Evolutionary conservation across 2,113 vertebrate genomes (phyloP), one percentile per base, ranked within the genome.

Genomic region (Strix aluco): DNA sequence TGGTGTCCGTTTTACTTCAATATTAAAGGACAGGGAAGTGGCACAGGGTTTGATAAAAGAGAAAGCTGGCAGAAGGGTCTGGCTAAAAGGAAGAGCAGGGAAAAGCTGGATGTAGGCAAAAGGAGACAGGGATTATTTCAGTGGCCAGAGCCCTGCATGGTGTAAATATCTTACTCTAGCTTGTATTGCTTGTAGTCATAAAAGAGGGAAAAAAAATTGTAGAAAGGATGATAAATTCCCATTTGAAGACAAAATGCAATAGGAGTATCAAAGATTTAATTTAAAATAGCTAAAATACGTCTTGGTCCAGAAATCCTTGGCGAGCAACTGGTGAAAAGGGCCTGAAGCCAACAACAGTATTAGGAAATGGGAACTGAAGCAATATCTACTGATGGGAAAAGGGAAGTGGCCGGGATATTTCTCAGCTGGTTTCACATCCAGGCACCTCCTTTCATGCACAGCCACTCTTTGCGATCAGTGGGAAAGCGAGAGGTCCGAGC

Each of bases 361-460:
- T 9, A 42, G 86, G 83, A 92, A 97, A 97, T 2, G 36, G 91
- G 95, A 97, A 96, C 92, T 90, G 86, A 94, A 82, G 96, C 74
- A 85, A 40, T 1, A 38, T 29, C 78, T 75, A 4, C 62, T 91
- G 86, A 30, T 90, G 92, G 91, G 96, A 97, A 97, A 97, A 87
- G 84, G 58, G 96, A 97, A 97, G 97, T 95, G 74, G 46, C 49
- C 0, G 8, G 54, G 51, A 70, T 75, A 63, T 73, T 87, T 80
- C 95, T 95, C 94, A 92, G 94, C 82, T 79, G 81, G 54, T 97
- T 95, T 96, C 92, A 94, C 61, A 92, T 91, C 77, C 89, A 81
- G 54, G 19, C 30, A 20, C 27, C 70, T 75, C 91, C 40, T 74
- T 66, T 36, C 61, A 49, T 1, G 5, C 75, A 90, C 32, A 6